phyloP scores from a whole-genome alignment of 2,113 vertebrate species.

The Indri indri region DNA sequence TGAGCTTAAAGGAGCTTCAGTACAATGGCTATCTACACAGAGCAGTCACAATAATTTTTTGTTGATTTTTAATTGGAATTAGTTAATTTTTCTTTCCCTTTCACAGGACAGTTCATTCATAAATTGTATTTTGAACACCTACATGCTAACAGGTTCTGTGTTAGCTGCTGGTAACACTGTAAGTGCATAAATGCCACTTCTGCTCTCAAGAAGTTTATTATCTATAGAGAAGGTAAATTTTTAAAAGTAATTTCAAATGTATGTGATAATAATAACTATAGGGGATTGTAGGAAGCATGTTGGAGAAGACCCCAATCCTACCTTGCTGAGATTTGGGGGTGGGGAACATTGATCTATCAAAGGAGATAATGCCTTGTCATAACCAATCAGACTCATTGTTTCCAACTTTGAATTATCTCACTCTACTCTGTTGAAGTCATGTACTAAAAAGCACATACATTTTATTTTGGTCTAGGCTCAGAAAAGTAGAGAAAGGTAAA shows the following conservation, averaged over 20 bases:
- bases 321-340: background rate
- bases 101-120: background rate
- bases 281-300: background rate
- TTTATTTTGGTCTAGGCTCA: background rate
- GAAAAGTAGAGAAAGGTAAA: background rate
- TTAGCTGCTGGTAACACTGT: background rate
- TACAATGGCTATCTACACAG: background rate
- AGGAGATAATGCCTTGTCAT: background rate
- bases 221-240: background rate
- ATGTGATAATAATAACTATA: background rate
- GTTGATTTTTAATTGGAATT: background rate
- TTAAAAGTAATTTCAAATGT: background rate
- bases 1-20: background rate
- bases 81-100: slow-evolving; percentile 21
- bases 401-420: background rate
- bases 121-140: background rate
- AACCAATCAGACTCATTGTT: background rate
- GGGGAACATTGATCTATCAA: too few relatives aligned
- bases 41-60: background rate
- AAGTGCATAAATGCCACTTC: background rate
- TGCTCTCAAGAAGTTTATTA: background rate
- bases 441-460: background rate
- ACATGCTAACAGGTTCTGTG: background rate
- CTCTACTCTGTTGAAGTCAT: background rate
- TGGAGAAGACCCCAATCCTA: background rate